Percentiles rank a stretch among this genome's conserved stretches.
These are phyloP conservation scores for Condylostylus longicornis DNA, from an alignment of 1,140 invertebrate genomes.

Conservation along the genomic window DNA sequence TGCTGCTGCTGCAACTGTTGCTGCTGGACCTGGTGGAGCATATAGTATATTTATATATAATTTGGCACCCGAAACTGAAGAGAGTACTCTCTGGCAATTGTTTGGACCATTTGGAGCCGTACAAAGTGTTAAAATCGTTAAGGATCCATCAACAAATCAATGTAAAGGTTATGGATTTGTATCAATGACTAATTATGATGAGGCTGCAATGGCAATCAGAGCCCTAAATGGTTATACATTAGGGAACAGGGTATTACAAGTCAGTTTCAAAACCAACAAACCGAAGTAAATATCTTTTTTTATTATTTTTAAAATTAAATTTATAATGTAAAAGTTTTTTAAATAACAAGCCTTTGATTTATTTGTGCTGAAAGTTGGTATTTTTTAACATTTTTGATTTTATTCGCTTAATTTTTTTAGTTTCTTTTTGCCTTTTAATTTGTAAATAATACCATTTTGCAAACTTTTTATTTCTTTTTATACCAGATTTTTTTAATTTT, in stretches of 20 bases:
- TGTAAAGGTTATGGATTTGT: conserved; percentile 99
- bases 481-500: not conserved
- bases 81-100: conserved; percentile 94
- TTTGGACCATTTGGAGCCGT: conserved; percentile 99
- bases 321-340: too few relatives aligned
- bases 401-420: too few relatives aligned
- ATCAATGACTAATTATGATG: conserved; percentile 99
- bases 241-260: conserved; percentile 91
- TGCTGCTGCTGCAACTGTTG: conserved; percentile 46
- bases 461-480: not conserved
- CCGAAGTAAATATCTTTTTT: conserved; percentile 38
- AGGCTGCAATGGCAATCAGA: conserved; percentile 92
- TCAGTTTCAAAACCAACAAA: conserved; percentile 94
- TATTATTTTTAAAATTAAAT: not conserved
- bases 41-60: conserved; percentile 99
- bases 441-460: not conserved
- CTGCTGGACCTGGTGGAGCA: conserved; percentile 42
- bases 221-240: conserved; percentile 94
- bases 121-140: conserved; percentile 94
- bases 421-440: too few relatives aligned
- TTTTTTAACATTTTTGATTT: too few relatives aligned
- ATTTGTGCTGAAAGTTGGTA: too few relatives aligned
- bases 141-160: conserved; percentile 94
- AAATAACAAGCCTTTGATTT: too few relatives aligned
- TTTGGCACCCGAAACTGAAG: conserved; percentile 93